Conservation (phyloP, 2,888 invertebrate species). For the Ommatoiulus sabulosus region DNA sequence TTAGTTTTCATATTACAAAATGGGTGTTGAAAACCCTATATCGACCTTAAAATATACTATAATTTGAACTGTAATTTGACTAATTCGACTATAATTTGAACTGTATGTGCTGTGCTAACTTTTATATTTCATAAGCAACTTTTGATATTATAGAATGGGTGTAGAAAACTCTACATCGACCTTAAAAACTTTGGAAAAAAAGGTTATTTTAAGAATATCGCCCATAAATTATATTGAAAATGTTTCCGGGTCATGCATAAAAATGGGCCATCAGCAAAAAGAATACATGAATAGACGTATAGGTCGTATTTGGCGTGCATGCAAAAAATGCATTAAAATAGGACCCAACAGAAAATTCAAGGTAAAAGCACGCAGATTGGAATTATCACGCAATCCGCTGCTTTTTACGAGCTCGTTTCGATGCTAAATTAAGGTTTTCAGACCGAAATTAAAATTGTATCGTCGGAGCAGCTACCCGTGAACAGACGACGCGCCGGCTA, state of each 20-base stretch:
- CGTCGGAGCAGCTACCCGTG: neutral
- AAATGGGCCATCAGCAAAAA: too few species aligned
- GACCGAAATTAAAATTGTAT: slow-evolving; percentile 11
- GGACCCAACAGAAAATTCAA: neutral
- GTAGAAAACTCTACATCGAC: too few species aligned
- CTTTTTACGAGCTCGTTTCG: neutral
- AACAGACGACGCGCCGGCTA: neutral
- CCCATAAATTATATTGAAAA: neutral
- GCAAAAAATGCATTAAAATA: neutral
- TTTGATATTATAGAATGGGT: too few species aligned
- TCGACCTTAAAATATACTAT: too few species aligned
- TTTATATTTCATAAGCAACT: too few species aligned
- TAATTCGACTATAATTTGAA: too few species aligned
- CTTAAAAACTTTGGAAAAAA: neutral
- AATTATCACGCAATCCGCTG: neutral
- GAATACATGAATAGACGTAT: too few species aligned
- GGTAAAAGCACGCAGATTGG: neutral
- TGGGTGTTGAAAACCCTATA: too few species aligned
- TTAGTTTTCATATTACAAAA: too few species aligned
- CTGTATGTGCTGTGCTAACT: too few species aligned
- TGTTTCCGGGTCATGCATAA: neutral
- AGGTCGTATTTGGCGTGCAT: neutral
- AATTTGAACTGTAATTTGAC: too few species aligned
- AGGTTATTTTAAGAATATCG: too few species aligned
- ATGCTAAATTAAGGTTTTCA: neutral